phyloP scores from a whole-genome alignment of 1,140 invertebrate genomes.

The Trinorchestia longiramus region DNA sequence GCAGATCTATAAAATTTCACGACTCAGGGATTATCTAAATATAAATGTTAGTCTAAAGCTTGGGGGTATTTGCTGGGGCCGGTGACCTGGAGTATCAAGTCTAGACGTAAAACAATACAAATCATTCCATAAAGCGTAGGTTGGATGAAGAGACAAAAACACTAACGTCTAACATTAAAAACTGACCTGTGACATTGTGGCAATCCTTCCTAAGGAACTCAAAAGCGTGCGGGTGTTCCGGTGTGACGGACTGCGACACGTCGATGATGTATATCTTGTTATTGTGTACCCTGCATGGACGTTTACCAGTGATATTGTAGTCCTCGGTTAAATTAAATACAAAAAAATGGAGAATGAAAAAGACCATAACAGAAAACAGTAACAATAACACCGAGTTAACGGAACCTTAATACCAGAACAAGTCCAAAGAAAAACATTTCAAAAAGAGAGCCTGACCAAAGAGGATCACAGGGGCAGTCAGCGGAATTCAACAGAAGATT shows the following conservation, averaged over 20 bases:
- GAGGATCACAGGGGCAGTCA: too few relatives aligned
- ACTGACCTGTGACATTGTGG: constrained; percentile 77
- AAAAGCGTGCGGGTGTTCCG: constrained; percentile 95
- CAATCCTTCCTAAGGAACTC: constrained; percentile 96
- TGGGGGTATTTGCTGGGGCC: too few relatives aligned
- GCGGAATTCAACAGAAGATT: background rate
- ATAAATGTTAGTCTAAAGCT: too few relatives aligned
- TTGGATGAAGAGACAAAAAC: too few relatives aligned
- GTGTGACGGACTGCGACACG: constrained; percentile 98
- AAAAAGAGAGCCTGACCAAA: background rate
- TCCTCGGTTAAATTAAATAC: background rate
- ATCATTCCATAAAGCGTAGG: too few relatives aligned
- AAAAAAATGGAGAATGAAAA: background rate
- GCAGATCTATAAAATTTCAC: too few relatives aligned
- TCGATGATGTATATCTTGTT: constrained; percentile 92
- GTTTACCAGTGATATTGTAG: background rate
- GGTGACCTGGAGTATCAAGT: too few relatives aligned
- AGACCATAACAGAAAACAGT: background rate
- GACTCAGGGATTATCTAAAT: too few relatives aligned
- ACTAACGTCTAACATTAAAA: too few relatives aligned
- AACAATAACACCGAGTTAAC: background rate
- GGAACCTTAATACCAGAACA: background rate
- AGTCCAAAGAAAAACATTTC: background rate
- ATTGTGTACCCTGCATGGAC: constrained; percentile 76
- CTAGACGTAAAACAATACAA: too few relatives aligned